A percentile compares a stretch with the other conserved stretches of the same genome.
phyloP scores from a whole-genome alignment of 2,797 vertebrate species.

The Sciurus carolinensis region DNA sequence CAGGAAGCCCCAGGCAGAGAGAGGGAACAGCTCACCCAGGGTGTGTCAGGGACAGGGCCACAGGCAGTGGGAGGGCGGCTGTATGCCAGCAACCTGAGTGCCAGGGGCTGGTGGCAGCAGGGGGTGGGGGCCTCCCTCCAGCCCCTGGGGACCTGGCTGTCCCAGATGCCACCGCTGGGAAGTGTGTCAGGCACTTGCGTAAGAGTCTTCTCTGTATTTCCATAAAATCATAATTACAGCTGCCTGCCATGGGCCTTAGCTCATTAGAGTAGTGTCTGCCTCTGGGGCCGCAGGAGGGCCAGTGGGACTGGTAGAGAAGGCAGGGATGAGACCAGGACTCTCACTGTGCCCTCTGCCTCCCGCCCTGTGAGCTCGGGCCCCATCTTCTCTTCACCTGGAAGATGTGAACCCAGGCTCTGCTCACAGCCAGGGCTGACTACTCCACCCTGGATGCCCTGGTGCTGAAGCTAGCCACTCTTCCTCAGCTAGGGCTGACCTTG shows the following conservation, averaged over 20 bases:
- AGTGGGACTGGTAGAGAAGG: background rate
- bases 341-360: background rate
- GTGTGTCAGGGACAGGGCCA: conserved; percentile 68
- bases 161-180: conserved; percentile 82
- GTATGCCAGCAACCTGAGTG: conserved; percentile 65
- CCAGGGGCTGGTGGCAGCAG: conserved; percentile 60
- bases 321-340: background rate
- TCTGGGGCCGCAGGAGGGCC: conserved; percentile 1
- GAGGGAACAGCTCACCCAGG: conserved; percentile 39
- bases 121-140: conserved; percentile 31
- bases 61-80: conserved; percentile 60
- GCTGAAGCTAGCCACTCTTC: background rate
- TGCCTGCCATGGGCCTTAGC: conserved; percentile 69
- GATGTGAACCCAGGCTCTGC: background rate
- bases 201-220: conserved; percentile 81
- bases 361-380: background rate
- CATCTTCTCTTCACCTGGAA: background rate
- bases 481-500: background rate
- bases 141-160: conserved; percentile 83
- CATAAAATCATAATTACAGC: conserved; percentile 79
- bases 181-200: conserved; percentile 83
- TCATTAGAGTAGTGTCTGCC: conserved; percentile 64
- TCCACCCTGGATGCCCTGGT: background rate
- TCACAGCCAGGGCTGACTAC: background rate
- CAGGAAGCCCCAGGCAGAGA: conserved; percentile 39